Evolutionary conservation across 2,113 vertebrate species (phyloP).

Genomic region (Cricetomys ansorgei): DNA sequence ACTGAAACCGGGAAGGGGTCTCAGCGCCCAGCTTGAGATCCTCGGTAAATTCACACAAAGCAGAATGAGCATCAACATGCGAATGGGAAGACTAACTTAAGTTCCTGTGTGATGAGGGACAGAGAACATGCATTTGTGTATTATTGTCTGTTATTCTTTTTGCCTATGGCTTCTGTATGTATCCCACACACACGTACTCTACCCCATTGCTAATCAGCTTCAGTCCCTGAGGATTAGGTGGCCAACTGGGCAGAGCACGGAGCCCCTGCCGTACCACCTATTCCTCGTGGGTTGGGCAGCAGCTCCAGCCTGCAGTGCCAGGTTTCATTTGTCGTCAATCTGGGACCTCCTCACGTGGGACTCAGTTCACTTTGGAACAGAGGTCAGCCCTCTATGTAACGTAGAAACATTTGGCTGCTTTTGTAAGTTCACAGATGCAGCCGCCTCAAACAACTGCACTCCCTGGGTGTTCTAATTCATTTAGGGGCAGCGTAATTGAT

Average conservation of each 20-base stretch:
- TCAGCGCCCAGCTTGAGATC: background rate
- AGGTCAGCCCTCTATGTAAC: background rate
- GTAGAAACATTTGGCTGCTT: background rate
- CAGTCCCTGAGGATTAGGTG: background rate
- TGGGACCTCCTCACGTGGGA: too few relatives aligned
- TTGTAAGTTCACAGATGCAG: background rate
- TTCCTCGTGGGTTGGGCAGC: fast-evolving
- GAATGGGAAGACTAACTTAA: background rate
- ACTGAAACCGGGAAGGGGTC: too few relatives aligned
- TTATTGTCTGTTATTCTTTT: background rate
- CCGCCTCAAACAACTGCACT: background rate
- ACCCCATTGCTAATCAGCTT: background rate
- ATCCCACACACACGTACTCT: too few relatives aligned
- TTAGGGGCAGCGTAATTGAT: background rate
- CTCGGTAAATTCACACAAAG: background rate
- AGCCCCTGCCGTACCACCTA: fast-evolving
- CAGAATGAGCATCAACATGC: background rate
- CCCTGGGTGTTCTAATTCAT: background rate
- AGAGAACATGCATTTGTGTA: background rate
- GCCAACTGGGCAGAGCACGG: background rate
- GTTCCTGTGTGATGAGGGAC: fast-evolving
- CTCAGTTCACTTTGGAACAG: too few relatives aligned
- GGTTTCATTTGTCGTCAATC: background rate
- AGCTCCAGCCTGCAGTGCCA: background rate
- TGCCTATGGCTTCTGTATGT: background rate